Evolutionary conservation across 1,140 invertebrate species (phyloP).

Genomic region (Drosophila miranda): DNA sequence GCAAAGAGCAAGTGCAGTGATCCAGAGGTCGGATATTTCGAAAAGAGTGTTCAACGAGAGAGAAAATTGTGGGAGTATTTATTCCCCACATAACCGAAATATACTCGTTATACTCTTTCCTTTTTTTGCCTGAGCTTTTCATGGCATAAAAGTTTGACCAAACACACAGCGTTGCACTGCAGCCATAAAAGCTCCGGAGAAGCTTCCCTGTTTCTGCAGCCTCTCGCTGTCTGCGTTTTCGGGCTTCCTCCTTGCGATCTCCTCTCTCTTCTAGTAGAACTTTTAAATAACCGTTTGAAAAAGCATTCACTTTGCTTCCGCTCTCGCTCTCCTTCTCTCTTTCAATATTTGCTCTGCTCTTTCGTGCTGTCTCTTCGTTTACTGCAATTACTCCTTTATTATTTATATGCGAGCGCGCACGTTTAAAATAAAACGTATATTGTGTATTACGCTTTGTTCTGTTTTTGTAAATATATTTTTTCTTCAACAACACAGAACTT

Average conservation of each 20-base stretch:
- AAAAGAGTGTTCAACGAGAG: too few species aligned
- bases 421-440: constrained; percentile 60
- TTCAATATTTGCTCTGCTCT: constrained; percentile 7
- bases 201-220: constrained; percentile 13
- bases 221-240: background rate
- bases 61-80: too few species aligned
- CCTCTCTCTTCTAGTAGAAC: constrained; percentile 14
- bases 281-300: too few species aligned
- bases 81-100: too few species aligned
- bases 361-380: constrained; percentile 20
- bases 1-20: background rate
- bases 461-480: constrained; percentile 27
- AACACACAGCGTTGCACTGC: constrained; percentile 13
- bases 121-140: constrained; percentile 11
- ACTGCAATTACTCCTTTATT: constrained; percentile 47
- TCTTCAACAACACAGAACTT: constrained; percentile 30
- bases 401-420: constrained; percentile 18
- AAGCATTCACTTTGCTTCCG: constrained; percentile 28
- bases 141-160: constrained; percentile 13
- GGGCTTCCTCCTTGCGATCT: constrained; percentile 2
- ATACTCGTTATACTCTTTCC: too few species aligned
- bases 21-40: too few species aligned
- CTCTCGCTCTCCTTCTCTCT: background rate
- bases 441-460: constrained; percentile 43
- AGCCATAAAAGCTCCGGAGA: background rate